phyloP scores from a whole-genome alignment of 2,888 invertebrate genomes.

The Tenthredo mesomela region DNA sequence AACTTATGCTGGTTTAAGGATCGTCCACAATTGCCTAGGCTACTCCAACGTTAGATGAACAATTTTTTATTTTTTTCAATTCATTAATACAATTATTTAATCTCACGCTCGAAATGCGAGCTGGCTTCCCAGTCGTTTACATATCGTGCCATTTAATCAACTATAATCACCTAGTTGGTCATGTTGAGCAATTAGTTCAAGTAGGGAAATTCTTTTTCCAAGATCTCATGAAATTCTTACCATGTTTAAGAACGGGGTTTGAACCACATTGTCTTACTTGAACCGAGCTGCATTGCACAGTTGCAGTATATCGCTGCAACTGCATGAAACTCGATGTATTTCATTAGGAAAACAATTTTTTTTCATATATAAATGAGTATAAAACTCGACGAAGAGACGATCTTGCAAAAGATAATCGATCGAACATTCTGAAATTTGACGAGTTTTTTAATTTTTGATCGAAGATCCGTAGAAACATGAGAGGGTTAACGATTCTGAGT shows the following conservation, averaged over 20 bases:
- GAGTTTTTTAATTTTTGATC: too few species aligned
- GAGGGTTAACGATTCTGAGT: too few species aligned
- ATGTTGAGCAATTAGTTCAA: constrained; percentile 29
- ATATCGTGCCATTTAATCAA: constrained; percentile 38
- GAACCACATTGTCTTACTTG: constrained; percentile 1
- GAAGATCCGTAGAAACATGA: too few species aligned
- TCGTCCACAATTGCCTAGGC: constrained; percentile 25
- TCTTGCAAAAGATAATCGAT: too few species aligned
- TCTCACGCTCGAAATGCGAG: constrained; percentile 24
- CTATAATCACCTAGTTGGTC: not conserved
- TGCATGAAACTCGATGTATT: not conserved
- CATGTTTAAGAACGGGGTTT: not conserved
- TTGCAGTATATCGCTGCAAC: not conserved
- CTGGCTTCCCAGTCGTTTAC: constrained; percentile 31
- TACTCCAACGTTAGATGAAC: not conserved
- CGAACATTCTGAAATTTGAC: too few species aligned
- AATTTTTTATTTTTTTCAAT: not conserved
- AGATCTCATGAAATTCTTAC: constrained; percentile 27
- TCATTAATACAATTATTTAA: not conserved
- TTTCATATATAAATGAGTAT: too few species aligned
- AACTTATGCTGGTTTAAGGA: constrained; percentile 27
- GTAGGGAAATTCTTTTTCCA: not conserved
- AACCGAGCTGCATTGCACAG: not conserved
- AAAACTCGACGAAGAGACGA: too few species aligned
- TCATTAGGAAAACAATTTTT: not conserved